Base-by-base conservation (phyloP, 2,113 vertebrate genomes). In the Microtus montanus region DNA sequence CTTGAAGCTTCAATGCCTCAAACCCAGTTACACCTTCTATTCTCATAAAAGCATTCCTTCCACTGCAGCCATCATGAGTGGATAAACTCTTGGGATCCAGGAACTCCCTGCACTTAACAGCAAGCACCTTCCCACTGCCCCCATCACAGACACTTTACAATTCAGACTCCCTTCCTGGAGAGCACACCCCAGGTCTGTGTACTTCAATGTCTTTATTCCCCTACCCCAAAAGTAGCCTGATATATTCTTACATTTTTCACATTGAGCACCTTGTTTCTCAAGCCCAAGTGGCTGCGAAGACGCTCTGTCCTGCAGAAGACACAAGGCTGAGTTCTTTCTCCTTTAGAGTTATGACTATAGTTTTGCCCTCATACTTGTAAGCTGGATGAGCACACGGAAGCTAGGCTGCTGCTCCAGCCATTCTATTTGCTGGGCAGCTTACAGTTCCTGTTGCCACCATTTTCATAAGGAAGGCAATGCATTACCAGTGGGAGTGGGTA, bases 51-150 rank as follows among this genome's bases (percentile, higher is more conserved):
- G 0, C 3, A n/a, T 52, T 7, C n/a, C 26, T 26, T 74, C 2
- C 1, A 41, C 61, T 22, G 15, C 3, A 1, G 1, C 58, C 33
- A 3, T 71, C 30, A 0, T 1, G 41, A 35, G 61, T 44, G 17
- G 20, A 13, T 9, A 9, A 0, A 24, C 11, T 30, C 4, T 19
- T 7, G 80, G 71, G 41, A 24, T 20, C 83, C 61, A 7, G 2
- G 17, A 38, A 83, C 6, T 38, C 64, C 14, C 0, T 3, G 35
- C 20, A 12, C 61, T 83, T 68, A 49, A 68, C 33, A n/a, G 3
- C 14, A 74, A 38, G 28, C 3, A 9, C 47, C 26, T 8, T 7
- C 30, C 26, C 64, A 66, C 24, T 11, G 22, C 9, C 14, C 4
- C 28, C 24, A 2, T 1, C 24, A 6, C 4, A 54, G 58, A 14